A percentile compares a stretch with the other conserved stretches of the same genome.
phyloP scores from a whole-genome alignment of 1,140 invertebrate genomes.

The Drosophila kohkoa region DNA sequence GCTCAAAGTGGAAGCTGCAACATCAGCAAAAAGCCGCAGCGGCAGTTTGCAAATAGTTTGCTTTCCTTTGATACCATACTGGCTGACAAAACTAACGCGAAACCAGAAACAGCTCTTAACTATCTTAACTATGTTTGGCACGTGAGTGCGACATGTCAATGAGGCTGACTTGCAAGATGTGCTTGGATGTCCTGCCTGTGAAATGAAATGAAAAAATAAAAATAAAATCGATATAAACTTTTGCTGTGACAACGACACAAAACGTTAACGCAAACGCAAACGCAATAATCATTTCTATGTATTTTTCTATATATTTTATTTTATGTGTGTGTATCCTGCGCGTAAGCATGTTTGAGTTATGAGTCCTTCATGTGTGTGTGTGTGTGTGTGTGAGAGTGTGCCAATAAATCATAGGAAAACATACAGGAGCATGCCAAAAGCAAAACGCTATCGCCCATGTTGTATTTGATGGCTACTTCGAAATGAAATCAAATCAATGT shows the following conservation, averaged over 20 bases:
- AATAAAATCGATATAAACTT: conserved; percentile 64
- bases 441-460: conserved; percentile 7
- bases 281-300: conserved; percentile 27
- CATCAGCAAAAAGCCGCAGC: conserved; percentile 16
- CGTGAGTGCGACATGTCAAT: conserved; percentile 44
- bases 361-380: not conserved
- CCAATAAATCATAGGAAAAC: conserved; percentile 48
- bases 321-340: not conserved
- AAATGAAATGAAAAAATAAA: not conserved
- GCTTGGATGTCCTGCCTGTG: not conserved
- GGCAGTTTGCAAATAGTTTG: conserved; percentile 45
- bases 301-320: not conserved
- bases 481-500: conserved; percentile 27
- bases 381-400: conserved; percentile 5
- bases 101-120: conserved; percentile 41
- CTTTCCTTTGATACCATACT: conserved; percentile 42
- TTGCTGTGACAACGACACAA: conserved; percentile 19
- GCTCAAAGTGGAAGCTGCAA: conserved; percentile 30
- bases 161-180: conserved; percentile 32
- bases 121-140: conserved; percentile 72
- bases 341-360: conserved; percentile 26
- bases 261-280: conserved; percentile 11
- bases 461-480: conserved; percentile 24
- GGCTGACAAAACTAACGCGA: conserved; percentile 31
- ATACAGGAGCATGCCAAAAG: conserved; percentile 10